These are phyloP conservation scores for Gambusia yucatana DNA, from an alignment of 2,797 vertebrate genomes.

Conservation along the genomic window DNA sequence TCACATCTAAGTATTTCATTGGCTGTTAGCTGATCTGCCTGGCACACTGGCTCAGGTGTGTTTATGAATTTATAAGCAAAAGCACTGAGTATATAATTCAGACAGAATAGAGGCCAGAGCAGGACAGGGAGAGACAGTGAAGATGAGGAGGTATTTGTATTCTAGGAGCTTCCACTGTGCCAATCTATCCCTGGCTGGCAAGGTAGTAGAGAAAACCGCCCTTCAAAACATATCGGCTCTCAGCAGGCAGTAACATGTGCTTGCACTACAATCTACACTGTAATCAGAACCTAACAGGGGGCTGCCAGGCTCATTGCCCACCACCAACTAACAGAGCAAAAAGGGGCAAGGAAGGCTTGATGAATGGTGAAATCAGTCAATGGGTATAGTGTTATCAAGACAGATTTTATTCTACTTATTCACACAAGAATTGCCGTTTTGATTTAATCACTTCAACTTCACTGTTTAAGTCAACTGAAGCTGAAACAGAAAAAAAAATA, in stretches of 20 bases:
- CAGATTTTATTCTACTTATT: slow-evolving; percentile 39
- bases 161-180: slow-evolving; percentile 50
- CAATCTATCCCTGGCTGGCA: slow-evolving; percentile 59
- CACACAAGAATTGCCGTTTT: slow-evolving; percentile 9
- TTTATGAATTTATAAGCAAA: slow-evolving; percentile 46
- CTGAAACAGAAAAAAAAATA: neutral
- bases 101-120: slow-evolving; percentile 42
- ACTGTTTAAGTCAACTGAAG: slow-evolving; percentile 7
- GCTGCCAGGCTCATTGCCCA: slow-evolving; percentile 38
- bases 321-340: slow-evolving; percentile 41
- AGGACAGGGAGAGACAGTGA: slow-evolving; percentile 22
- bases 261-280: slow-evolving; percentile 68
- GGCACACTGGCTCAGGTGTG: slow-evolving; percentile 51
- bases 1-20: slow-evolving; percentile 30
- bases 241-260: slow-evolving; percentile 71
- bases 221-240: slow-evolving; percentile 62
- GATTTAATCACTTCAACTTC: slow-evolving; percentile 32
- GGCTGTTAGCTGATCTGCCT: slow-evolving; percentile 35
- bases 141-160: slow-evolving; percentile 54
- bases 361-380: slow-evolving; percentile 39
- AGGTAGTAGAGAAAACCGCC: slow-evolving; percentile 46
- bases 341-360: slow-evolving; percentile 37
- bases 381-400: slow-evolving; percentile 15
- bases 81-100: slow-evolving; percentile 36
- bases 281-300: slow-evolving; percentile 69